Evolutionary conservation across 2,888 invertebrate species (phyloP).

Genomic region (Brachyopa scutellaris): DNA sequence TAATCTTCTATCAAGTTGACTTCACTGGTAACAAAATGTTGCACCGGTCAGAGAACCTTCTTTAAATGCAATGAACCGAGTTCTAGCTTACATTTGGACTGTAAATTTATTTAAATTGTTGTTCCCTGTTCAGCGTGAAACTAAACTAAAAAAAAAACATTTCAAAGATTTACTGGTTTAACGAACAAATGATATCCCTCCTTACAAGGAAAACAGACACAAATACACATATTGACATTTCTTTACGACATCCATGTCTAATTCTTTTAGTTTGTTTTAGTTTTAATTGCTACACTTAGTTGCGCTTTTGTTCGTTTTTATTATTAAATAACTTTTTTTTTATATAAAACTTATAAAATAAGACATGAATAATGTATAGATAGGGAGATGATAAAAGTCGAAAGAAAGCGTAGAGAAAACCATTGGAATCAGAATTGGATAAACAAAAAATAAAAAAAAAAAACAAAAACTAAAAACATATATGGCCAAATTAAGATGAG

Average conservation of each 20-base stretch:
- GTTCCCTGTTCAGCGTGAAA: too few species aligned
- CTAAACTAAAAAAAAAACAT: too few species aligned
- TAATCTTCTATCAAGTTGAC: too few species aligned
- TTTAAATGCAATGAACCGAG: too few species aligned
- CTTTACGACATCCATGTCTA: conserved; percentile 46
- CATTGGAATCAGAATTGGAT: conserved; percentile 46
- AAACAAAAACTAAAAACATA: conserved; percentile 45
- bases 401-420: conserved; percentile 19
- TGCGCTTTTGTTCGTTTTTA: conserved; percentile 58
- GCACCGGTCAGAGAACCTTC: too few species aligned
- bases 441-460: conserved; percentile 7
- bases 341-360: conserved; percentile 48
- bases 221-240: conserved; percentile 10
- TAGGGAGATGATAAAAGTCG: conserved; percentile 38
- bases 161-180: too few species aligned
- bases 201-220: conserved; percentile 19
- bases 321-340: conserved; percentile 41
- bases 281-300: conserved; percentile 40
- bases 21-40: too few species aligned
- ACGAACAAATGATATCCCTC: neutral
- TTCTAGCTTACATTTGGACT: too few species aligned
- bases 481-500: conserved; percentile 60
- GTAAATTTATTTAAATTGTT: neutral
- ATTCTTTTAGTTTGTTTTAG: conserved; percentile 44
- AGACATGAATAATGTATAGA: conserved; percentile 62